Evolutionary conservation across 2,888 invertebrate species (phyloP).

Genomic region (Teleogryllus oceanicus): DNA sequence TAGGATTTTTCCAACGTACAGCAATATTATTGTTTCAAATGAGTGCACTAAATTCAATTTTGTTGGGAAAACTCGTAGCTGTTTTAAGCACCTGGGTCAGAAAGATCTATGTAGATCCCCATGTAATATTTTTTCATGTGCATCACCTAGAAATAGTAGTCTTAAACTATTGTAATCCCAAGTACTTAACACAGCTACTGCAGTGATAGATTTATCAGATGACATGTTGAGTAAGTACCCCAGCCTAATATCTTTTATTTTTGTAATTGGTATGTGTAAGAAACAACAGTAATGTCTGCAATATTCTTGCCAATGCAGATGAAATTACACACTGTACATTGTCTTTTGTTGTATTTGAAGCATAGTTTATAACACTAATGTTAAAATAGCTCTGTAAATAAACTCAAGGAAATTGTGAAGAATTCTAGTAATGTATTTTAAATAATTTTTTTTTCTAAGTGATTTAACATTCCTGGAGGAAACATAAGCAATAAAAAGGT

Average conservation of each 20-base stretch:
- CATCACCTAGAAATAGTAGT: too few species aligned
- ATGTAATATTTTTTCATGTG: too few species aligned
- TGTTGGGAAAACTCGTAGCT: too few species aligned
- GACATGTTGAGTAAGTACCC: too few species aligned
- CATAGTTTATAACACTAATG: constrained; percentile 10
- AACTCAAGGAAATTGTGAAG: constrained; percentile 7
- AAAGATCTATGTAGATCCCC: too few species aligned
- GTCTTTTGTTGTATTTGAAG: constrained; percentile 3
- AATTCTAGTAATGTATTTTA: neutral
- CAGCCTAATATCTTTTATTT: neutral
- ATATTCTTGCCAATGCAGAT: constrained; percentile 29
- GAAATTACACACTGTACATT: constrained; percentile 18
- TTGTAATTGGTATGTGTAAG: neutral
- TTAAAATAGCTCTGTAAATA: constrained; percentile 18
- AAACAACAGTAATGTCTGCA: constrained; percentile 18
- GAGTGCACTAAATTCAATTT: too few species aligned
- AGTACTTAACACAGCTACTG: too few species aligned
- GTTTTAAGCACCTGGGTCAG: too few species aligned
- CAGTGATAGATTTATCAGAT: too few species aligned
- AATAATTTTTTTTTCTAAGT: neutral
- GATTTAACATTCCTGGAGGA: constrained; percentile 1
- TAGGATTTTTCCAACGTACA: too few species aligned
- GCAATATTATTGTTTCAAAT: too few species aligned
- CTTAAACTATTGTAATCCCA: too few species aligned
- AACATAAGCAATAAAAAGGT: constrained; percentile 18